A percentile compares a stretch with the other conserved stretches of the same genome.
phyloP scores from a whole-genome alignment of 2,888 invertebrate species.

The Lamellibrachia columna region DNA sequence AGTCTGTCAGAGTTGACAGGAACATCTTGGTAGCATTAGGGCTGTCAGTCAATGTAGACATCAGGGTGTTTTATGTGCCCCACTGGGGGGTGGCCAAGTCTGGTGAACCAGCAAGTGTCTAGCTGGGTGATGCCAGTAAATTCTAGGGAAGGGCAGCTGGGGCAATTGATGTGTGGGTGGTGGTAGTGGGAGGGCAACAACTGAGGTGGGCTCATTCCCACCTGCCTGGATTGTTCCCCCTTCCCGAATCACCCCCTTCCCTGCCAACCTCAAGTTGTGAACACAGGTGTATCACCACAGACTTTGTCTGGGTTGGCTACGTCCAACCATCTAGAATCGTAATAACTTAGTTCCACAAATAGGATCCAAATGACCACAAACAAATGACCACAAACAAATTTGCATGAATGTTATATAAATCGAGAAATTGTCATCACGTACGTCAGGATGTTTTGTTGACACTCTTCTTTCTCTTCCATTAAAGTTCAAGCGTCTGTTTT shows the following conservation, averaged over 20 bases:
- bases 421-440: not conserved
- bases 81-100: not conserved
- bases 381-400: not conserved
- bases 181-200: not conserved
- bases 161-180: not conserved
- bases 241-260: not conserved
- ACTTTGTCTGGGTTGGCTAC: not conserved
- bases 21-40: slow-evolving; percentile 1
- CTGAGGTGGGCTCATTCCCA: not conserved
- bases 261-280: not conserved
- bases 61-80: slow-evolving; percentile 11
- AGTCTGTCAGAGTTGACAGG: not conserved
- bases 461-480: no score
- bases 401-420: not conserved
- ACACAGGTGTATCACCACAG: not conserved
- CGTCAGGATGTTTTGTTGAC: no score
- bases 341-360: not conserved
- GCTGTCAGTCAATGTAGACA: slow-evolving; percentile 6
- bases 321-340: not conserved
- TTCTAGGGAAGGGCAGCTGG: not conserved
- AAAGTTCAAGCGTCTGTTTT: no score
- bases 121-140: not conserved
- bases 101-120: not conserved
- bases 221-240: not conserved
- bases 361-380: not conserved